These are phyloP conservation scores for Lampris megalopsis DNA, from an alignment of 2,113 vertebrate species.

Conservation along the genomic window DNA sequence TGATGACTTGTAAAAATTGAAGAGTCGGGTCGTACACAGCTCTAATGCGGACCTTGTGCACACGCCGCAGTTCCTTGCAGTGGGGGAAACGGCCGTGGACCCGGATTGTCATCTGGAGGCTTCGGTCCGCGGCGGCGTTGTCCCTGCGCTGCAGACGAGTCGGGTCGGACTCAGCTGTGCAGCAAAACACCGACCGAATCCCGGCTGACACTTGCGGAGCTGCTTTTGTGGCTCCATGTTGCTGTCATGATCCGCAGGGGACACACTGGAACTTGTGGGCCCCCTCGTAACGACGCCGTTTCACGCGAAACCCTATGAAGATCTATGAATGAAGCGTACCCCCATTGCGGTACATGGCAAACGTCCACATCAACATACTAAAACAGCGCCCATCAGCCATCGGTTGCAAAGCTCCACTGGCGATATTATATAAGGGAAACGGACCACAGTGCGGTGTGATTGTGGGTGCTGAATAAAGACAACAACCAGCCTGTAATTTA, in stretches of 20 bases:
- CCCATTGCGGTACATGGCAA: conserved; percentile 20
- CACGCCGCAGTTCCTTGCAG: conserved; percentile 53
- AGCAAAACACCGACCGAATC: conserved; percentile 38
- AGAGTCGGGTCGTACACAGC: conserved; percentile 58
- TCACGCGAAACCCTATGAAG: background rate
- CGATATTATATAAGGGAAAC: background rate
- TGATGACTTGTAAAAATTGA: conserved; percentile 83
- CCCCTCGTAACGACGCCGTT: conserved; percentile 4
- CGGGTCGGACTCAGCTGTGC: conserved; percentile 50
- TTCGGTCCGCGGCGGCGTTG: background rate
- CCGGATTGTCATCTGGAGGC: conserved; percentile 47
- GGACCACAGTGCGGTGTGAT: conserved; percentile 15
- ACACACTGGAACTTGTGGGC: background rate
- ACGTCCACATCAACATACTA: conserved; percentile 9
- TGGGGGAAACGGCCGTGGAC: conserved; percentile 38
- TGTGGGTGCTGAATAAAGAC: conserved; percentile 18
- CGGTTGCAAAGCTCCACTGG: background rate
- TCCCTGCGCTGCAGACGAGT: conserved; percentile 44
- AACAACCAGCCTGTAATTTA: conserved; percentile 47
- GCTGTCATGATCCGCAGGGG: conserved; percentile 54
- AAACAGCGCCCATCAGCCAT: background rate
- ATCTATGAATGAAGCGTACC: background rate
- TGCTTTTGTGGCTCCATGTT: conserved; percentile 55
- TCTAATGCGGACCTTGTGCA: conserved; percentile 44
- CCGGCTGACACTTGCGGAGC: conserved; percentile 41